Base-by-base conservation (phyloP, 2,888 invertebrate genomes). In the Theodoxus fluviatilis region DNA sequence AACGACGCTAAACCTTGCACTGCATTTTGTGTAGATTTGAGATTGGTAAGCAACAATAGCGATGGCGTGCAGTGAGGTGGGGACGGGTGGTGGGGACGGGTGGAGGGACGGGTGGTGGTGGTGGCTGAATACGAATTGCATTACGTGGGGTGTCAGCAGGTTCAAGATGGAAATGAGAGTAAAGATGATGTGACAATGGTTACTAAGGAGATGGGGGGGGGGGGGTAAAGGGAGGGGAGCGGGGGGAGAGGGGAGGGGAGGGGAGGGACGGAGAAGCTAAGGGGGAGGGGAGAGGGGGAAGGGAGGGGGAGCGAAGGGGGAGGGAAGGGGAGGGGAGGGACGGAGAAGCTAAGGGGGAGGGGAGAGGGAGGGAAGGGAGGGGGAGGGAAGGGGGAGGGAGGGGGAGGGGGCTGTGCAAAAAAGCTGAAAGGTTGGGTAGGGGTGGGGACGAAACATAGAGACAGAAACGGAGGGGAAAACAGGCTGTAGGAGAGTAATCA, bases 401-500 rank as follows among this genome's bases (percentile, higher is more conserved):
- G 6, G 18, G n/a, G 33, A 22, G 57, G 31, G n/a, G 40, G 25
- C 22, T 28, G 28, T 55, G 0, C 18, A 22, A 57, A 33, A 2
- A 52, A 40, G 18, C 38, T n/a, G 55, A 35, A 38, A 25, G 18
- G 4, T 28, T 3, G 22, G 22, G 40, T 28, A 25, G 38, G 7
- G 35, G 68, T 0, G 55, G 35, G n/a, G 55, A 33, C 25, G 38
- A 1, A 31, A 15, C 25, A n/a, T 12, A 37, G 40, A 22, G 55
- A 31, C 57, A 35, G 57, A 52, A 22, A 37, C 55, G 37, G 68
- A 22, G 68, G 40, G 68, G 31, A n/a, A n/a, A 49, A 67, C 25
- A 12, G 47, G 52, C 33, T n/a, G 37, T 0, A 40, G 35, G 22
- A 57, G 59, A 37, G 28, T 9, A 15, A 9, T 38, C 6, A 12